Percentiles rank a stretch among this genome's conserved stretches.
These are phyloP conservation scores for Neofelis nebulosa DNA, from an alignment of 2,113 vertebrate species.

Conservation along the genomic window DNA sequence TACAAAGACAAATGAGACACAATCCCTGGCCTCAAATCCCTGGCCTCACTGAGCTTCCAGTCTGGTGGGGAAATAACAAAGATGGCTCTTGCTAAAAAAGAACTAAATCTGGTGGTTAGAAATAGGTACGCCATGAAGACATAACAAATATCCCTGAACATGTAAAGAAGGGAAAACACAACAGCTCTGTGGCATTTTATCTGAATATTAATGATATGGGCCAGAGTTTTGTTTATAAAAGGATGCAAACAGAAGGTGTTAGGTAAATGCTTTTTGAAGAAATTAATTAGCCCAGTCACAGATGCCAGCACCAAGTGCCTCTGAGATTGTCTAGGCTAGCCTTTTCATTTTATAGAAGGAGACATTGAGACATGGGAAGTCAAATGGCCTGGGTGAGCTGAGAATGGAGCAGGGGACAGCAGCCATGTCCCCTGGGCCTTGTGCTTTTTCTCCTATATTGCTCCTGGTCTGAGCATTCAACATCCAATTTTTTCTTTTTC, in stretches of 20 bases:
- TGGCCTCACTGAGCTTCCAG: background rate
- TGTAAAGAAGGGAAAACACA: background rate
- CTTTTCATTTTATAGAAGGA: background rate
- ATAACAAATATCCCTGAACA: background rate
- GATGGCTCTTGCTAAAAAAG: background rate
- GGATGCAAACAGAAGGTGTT: background rate
- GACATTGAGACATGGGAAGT: background rate
- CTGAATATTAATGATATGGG: background rate
- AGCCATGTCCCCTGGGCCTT: background rate
- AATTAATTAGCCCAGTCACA: background rate
- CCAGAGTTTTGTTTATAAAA: background rate
- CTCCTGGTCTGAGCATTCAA: background rate
- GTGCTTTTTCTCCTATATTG: background rate
- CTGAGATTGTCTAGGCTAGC: background rate
- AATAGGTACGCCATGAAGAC: background rate
- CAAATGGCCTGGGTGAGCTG: rapidly evolving
- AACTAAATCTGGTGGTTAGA: background rate
- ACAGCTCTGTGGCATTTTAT: background rate
- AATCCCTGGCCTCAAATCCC: background rate
- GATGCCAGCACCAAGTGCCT: background rate
- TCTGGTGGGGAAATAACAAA: background rate
- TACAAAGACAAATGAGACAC: background rate
- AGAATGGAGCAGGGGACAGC: background rate
- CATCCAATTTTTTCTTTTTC: background rate
- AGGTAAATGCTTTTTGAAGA: background rate